Evolutionary conservation across 1,140 invertebrate species (phyloP), one percentile per base, ranked within the genome.

Genomic region (Pteromalus puparum): DNA sequence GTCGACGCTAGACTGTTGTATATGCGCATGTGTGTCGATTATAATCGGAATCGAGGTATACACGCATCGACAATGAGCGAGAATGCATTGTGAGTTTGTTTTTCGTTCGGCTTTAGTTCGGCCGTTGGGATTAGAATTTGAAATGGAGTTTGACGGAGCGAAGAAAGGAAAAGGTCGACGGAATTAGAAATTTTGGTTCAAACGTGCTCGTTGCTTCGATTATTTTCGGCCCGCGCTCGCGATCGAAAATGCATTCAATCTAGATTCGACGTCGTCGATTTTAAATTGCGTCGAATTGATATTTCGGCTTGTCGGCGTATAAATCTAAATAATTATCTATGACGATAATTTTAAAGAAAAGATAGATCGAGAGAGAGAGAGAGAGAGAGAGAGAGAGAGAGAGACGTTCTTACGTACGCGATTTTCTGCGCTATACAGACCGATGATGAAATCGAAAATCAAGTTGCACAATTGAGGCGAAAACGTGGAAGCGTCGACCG

Each of bases 101-200:
- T 73, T 73, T 73, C 30, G 1, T 5, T 72, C 28, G 70, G 7
- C 48, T 18, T 1, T 53, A 61, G 48, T n/a, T 6, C 53, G 3
- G 18, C 53, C 4, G 0, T 18, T 18, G 2, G 53, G 21, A 61
- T 73, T 73, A 34, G 72, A 73, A 73, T 34, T 73, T 73, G 28
- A 73, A 73, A 73, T 73, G 15, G 30, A 73, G 24, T 9, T 70
- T 28, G 26, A 70, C 24, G 28, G 30, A 28, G 15, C 30, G 30
- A 70, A 28, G 26, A 30, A 30, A 21, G 72, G 34, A 74, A 74
- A 74, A 74, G 34, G 68, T 73, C 72, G 72, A 73, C 72, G 30
- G 72, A 73, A 73, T 73, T 73, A 73, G 30, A 73, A 73, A 73
- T 73, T 38, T 73, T 18, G 24, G 15, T 61, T 61, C 53, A 18